Conservation (phyloP, 2,113 vertebrate species). For the Ploceus nigricollis region DNA sequence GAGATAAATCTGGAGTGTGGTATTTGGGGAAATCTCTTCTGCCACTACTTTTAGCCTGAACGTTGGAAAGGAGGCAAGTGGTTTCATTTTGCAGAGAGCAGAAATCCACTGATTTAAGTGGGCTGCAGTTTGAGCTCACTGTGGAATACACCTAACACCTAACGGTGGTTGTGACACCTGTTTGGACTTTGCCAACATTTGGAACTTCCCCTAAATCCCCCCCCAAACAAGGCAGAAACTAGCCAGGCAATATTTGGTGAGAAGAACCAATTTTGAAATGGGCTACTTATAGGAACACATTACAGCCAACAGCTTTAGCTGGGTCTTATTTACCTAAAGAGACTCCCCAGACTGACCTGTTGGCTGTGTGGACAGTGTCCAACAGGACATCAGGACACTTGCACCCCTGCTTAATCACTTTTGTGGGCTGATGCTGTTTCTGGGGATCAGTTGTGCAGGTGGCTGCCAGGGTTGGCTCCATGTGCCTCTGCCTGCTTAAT, state of each 20-base stretch:
- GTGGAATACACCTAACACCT: neutral
- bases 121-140: neutral
- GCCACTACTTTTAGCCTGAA: neutral
- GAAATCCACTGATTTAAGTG: neutral
- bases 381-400: neutral
- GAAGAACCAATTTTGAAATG: neutral
- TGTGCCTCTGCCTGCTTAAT: neutral
- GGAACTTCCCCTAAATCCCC: neutral
- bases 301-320: neutral
- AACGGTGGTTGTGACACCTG: neutral
- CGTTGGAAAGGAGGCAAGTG: neutral
- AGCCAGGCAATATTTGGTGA: neutral
- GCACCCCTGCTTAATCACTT: neutral
- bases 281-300: neutral
- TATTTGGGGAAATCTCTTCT: conserved; percentile 25
- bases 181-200: neutral
- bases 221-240: neutral
- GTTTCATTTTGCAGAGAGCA: neutral
- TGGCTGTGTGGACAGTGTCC: neutral
- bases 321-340: neutral
- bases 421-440: neutral
- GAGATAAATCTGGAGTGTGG: conserved; percentile 9
- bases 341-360: neutral
- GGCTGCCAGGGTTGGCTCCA: neutral
- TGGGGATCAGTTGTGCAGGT: neutral